phyloP scores from a whole-genome alignment of 2,113 vertebrate genomes.

The Saccopteryx bilineata region DNA sequence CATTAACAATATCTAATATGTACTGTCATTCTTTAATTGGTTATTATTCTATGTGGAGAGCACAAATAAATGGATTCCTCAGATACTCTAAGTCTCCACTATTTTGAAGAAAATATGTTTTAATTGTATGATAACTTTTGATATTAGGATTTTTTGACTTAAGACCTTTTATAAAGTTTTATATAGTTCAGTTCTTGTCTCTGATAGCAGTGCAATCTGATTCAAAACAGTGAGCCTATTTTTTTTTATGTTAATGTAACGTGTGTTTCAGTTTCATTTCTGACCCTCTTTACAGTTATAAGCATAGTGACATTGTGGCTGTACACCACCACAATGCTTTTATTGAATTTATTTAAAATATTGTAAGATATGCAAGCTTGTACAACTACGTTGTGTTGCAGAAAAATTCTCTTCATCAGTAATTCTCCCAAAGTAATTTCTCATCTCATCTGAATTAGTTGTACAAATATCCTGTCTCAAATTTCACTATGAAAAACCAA shows the following conservation, averaged over 20 bases:
- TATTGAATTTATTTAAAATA: slow-evolving; percentile 25
- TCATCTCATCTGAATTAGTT: background rate
- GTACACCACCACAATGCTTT: background rate
- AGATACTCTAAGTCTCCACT: background rate
- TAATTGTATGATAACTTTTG: background rate
- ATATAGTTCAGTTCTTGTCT: background rate
- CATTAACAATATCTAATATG: slow-evolving; percentile 23
- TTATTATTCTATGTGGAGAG: background rate
- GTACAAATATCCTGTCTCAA: background rate
- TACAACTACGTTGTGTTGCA: background rate
- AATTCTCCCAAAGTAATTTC: background rate
- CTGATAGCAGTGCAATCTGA: background rate
- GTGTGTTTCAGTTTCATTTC: slow-evolving; percentile 11
- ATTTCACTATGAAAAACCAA: background rate
- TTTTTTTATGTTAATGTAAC: background rate
- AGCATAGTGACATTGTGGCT: no score
- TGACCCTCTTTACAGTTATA: background rate
- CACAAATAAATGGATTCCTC: background rate
- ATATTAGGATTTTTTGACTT: background rate
- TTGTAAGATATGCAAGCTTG: background rate
- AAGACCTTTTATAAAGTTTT: slow-evolving; percentile 18
- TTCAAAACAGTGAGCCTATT: slow-evolving; percentile 18
- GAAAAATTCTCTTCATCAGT: background rate
- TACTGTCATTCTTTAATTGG: background rate
- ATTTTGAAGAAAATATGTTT: slow-evolving; percentile 5